Conservation (phyloP, 1,140 invertebrate species). For the Mya arenaria region DNA sequence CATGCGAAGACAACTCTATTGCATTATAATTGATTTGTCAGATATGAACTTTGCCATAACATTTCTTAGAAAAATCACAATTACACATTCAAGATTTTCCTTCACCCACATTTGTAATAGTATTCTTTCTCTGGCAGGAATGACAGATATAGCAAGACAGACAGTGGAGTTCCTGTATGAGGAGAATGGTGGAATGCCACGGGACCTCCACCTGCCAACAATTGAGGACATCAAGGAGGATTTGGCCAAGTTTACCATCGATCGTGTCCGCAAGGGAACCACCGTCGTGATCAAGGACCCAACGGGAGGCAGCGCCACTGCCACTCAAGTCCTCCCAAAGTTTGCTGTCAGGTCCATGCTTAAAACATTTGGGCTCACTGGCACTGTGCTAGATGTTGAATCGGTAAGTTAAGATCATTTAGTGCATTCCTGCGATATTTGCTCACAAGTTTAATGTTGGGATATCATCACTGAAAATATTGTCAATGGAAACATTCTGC, state of each 20-base stretch:
- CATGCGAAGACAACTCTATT: too few relatives aligned
- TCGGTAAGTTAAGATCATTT: slow-evolving; percentile 64
- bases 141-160: slow-evolving; percentile 82
- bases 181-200: slow-evolving; percentile 81
- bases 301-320: slow-evolving; percentile 56
- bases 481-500: too few relatives aligned
- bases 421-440: too few relatives aligned
- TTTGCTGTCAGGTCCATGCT: slow-evolving; percentile 80
- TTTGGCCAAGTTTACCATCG: slow-evolving; percentile 80
- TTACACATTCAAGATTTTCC: too few relatives aligned
- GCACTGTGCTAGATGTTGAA: slow-evolving; percentile 81
- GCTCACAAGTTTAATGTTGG: too few relatives aligned
- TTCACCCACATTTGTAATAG: too few relatives aligned
- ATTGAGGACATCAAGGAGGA: slow-evolving; percentile 82
- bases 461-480: too few relatives aligned
- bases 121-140: slow-evolving; percentile 75
- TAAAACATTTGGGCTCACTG: slow-evolving; percentile 80
- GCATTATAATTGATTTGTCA: too few relatives aligned
- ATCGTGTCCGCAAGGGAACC: slow-evolving; percentile 79
- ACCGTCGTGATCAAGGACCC: slow-evolving; percentile 77
- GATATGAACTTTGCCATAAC: too few relatives aligned
- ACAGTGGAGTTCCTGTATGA: slow-evolving; percentile 82
- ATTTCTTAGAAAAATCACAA: too few relatives aligned
- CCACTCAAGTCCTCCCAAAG: slow-evolving; percentile 76
- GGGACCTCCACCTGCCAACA: slow-evolving; percentile 81